Base-by-base conservation (phyloP, 92 coral and sea anemone species). In the Zoanthus sansibaricus region DNA sequence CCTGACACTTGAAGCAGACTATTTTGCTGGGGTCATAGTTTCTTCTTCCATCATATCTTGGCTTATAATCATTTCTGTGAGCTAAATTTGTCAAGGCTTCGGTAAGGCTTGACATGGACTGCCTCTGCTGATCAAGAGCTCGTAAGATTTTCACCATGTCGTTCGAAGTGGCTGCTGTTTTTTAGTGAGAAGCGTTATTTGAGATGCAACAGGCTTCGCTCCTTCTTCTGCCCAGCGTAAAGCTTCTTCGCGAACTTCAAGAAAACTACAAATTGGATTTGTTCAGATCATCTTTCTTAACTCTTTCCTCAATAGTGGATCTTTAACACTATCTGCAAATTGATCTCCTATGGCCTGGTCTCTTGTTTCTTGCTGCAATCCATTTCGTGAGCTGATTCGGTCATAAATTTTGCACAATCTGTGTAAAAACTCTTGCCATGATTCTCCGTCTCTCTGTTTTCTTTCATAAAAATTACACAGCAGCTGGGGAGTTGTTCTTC, bases 261-360 rank as follows among this genome's bases (percentile, higher is more conserved):
- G 25, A 25, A 25, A 25, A 25, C 25, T 25, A 25, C 25, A 25
- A 25, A 9, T 54, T 54, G 61, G 61, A 16, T 8, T 54, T 4
- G 11, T 54, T 54, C 61, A 0, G 11, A 4, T 54, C 61, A 54
- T 54, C 61, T 54, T 54, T 77, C 52, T 72, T 11, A 90, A 54
- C 58, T 90, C 90, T 51, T 82, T 90, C 12, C 93, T 18, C 4
- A 91, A 71, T 1, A 66, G 61, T 3, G 74, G 25, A 82, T 91
- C 91, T 55, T 56, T 82, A 13, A 88, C 91, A 52, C 84, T 91
- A 71, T 91, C 94, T 3, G 91, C 73, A 44, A 91, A 91, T 42
- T 91, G 91, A 66, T 91, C 89, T 7, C 94, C 78, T 32, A 91
- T 64, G 16, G 87, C 82, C 78, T 5, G 25, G 37, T 91, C 89